A percentile compares a stretch with the other conserved stretches of the same genome.
Evolutionary conservation across 2,113 vertebrate genomes (phyloP).

Genomic region (Miniopterus natalensis): DNA sequence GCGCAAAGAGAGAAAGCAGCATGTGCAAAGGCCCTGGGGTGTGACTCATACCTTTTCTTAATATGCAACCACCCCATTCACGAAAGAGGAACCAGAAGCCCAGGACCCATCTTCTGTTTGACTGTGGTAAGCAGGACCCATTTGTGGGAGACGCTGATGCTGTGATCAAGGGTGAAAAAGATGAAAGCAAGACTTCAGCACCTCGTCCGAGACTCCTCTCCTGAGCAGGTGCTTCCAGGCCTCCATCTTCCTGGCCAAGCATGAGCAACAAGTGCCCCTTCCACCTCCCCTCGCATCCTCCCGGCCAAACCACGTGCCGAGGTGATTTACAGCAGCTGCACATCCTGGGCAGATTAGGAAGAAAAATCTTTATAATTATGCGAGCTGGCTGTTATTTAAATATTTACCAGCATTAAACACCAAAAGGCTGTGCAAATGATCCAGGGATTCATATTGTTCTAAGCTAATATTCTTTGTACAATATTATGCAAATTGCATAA

Average conservation of each 20-base stretch:
- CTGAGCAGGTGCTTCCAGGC: fast-evolving
- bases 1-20: background rate
- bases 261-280: background rate
- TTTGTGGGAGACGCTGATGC: background rate
- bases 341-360: conserved; percentile 85
- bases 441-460: conserved; percentile 90
- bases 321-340: conserved; percentile 67
- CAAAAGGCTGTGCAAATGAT: conserved; percentile 88
- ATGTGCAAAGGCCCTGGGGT: background rate
- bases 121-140: background rate
- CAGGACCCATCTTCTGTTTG: background rate
- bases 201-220: no score
- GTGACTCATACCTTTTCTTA: background rate
- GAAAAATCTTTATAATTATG: conserved; percentile 88
- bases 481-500: conserved; percentile 91
- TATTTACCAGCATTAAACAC: conserved; percentile 92
- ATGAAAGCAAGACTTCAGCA: no score
- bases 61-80: background rate
- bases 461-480: conserved; percentile 89
- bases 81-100: background rate
- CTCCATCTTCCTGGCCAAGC: background rate
- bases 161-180: background rate
- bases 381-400: conserved; percentile 90
- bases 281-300: background rate
- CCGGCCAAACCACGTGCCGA: background rate